Conservation (phyloP, 2,113 vertebrate species). For the Aspidoscelis tigris region DNA sequence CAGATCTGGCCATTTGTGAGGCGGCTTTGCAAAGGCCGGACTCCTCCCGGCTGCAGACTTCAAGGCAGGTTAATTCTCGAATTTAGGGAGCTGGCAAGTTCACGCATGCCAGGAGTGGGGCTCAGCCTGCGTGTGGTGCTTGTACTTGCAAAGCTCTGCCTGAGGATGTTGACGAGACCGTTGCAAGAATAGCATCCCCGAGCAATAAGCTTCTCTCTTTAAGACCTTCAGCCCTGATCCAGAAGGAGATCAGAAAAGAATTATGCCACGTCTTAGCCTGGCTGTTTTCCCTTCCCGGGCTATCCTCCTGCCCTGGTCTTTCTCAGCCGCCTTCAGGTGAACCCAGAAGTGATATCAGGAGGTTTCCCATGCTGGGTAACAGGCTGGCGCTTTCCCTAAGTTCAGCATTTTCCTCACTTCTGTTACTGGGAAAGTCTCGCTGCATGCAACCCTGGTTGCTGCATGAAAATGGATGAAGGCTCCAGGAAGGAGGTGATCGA, state of each 20-base stretch:
- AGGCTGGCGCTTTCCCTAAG: background rate
- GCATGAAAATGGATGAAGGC: background rate
- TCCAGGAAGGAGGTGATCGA: too few species aligned
- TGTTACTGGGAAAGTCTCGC: background rate
- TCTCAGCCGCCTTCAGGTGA: background rate
- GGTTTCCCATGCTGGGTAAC: background rate
- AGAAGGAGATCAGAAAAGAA: conserved; percentile 49
- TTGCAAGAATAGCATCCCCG: conserved; percentile 70
- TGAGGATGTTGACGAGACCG: conserved; percentile 49
- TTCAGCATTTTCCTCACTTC: background rate
- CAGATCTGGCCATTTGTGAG: background rate
- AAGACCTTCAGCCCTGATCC: conserved; percentile 64
- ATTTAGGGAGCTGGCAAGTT: background rate
- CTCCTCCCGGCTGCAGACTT: background rate
- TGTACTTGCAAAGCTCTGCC: conserved; percentile 56
- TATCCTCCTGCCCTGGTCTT: background rate
- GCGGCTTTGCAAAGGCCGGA: background rate
- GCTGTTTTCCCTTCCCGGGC: background rate
- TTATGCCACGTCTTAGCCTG: conserved; percentile 58
- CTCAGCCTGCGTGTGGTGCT: conserved; percentile 3
- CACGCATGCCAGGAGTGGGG: background rate
- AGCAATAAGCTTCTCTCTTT: conserved; percentile 66
- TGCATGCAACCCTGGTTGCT: background rate
- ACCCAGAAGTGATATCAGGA: background rate
- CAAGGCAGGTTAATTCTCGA: background rate